Evolutionary conservation across 1,140 invertebrate species (phyloP).

Genomic region (Brachionus angularis): DNA sequence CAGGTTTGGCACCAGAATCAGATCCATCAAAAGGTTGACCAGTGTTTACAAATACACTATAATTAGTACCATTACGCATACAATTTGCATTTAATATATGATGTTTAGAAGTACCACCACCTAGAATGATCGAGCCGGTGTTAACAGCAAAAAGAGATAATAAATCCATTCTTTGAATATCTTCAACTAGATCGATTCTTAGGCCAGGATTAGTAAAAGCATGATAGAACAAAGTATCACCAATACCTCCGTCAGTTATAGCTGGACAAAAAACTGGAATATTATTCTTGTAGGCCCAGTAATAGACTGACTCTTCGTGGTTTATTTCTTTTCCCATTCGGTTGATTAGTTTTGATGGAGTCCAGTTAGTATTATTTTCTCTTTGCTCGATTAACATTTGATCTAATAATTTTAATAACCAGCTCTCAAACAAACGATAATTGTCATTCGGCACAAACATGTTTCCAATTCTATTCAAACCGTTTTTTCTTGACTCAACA

Average conservation of each 20-base stretch:
- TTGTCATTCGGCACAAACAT: constrained; percentile 95
- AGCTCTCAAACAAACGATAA: constrained; percentile 96
- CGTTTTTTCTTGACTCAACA: constrained; percentile 69
- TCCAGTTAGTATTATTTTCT: constrained; percentile 73
- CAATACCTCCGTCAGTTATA: constrained; percentile 92
- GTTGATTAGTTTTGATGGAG: constrained; percentile 83
- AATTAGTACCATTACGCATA: constrained; percentile 91
- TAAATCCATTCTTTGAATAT: constrained; percentile 72
- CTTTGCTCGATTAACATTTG: constrained; percentile 84
- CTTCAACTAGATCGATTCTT: constrained; percentile 84
- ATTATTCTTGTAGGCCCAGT: constrained; percentile 94
- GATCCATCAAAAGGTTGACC: constrained; percentile 95
- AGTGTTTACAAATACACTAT: constrained; percentile 92
- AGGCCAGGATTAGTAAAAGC: constrained; percentile 82
- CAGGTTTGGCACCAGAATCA: constrained; percentile 91
- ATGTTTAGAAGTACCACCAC: constrained; percentile 93
- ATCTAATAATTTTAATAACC: constrained; percentile 89
- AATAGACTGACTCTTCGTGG: constrained; percentile 85
- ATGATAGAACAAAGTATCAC: constrained; percentile 99
- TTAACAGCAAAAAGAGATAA: constrained; percentile 87
- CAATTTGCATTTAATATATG: constrained; percentile 75
- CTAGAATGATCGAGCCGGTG: constrained; percentile 90
- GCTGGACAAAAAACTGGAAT: constrained; percentile 98
- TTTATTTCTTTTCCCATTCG: constrained; percentile 83
- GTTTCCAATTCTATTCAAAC: constrained; percentile 96